Evolutionary conservation across 2,888 invertebrate species (phyloP), one percentile per base, ranked within the genome.

Genomic region (Drosophila cyrtoloma): DNA sequence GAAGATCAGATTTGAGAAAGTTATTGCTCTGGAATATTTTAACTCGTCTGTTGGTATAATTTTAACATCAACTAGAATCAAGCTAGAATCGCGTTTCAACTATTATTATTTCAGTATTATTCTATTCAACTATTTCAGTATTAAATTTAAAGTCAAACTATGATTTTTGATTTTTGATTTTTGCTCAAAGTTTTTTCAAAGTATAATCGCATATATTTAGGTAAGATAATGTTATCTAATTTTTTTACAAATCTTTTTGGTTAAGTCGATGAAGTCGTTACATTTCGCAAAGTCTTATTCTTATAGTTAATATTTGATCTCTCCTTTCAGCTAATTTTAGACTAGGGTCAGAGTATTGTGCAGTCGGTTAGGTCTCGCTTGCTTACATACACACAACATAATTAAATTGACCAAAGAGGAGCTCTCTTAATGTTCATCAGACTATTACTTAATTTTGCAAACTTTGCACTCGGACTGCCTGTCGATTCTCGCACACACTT

Each of bases 401-500:
- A 69, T 58, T 58, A 52, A 58, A 39, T 26, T 14, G 35, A 19
- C 35, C 33, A 35, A 50, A 53, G 10, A 26, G 14, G 12, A 44
- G 35, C 26, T 19, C 19, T 19, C 26, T 53, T 19, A 26, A 37
- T 71, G 55, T 33, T 30, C 30, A 32, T 7, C 37, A 22, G 35
- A 44, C 47, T 52, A 35, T 47, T 51, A 35, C 22, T n/a, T 12
- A 39, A 64, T 53, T 57, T 53, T 28, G 30, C 57, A 22, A 53
- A 70, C 61, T 47, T 57, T 32, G 30, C 28, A 28, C 51, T n/a
- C 42, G 42, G 39, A 62, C n/a, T 6, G 42, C 35, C 47, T 33
- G 37, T 16, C 50, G 55, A 65, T 70, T 66, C 53, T 44, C 37
- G 62, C 37, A 28, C 19, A 32, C 55, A 32, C 33, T 59, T n/a